Evolutionary conservation across 2,113 vertebrate species (phyloP).

Genomic region (human): GRCh38 chr11:46106001-46106500

Average conservation of each 20-base stretch:
- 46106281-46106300: constrained; percentile 70
- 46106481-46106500: constrained; percentile 37
- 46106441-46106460: constrained; percentile 75
- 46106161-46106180: constrained; percentile 78
- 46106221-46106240: constrained; percentile 74
- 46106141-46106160: constrained; percentile 79
- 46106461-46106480: constrained; percentile 62
- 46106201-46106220: constrained; percentile 77
- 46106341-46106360: constrained; percentile 66
- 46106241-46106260: constrained; percentile 79
- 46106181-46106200: constrained; percentile 74
- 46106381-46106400: constrained; percentile 77
- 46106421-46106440: constrained; percentile 71
- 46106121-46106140: constrained; percentile 81
- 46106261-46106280: constrained; percentile 60
- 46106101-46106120: constrained; percentile 83
- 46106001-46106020: constrained; percentile 9
- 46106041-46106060: constrained; percentile 64
- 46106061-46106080: constrained; percentile 70
- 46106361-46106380: constrained; percentile 65
- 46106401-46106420: constrained; percentile 65
- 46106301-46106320: constrained; percentile 43
- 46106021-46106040: constrained; percentile 33
- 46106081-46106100: constrained; percentile 79
- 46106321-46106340: constrained; percentile 46